Evolutionary conservation across 2,888 invertebrate genomes (phyloP).

Genomic region (Nasonia oneida): DNA sequence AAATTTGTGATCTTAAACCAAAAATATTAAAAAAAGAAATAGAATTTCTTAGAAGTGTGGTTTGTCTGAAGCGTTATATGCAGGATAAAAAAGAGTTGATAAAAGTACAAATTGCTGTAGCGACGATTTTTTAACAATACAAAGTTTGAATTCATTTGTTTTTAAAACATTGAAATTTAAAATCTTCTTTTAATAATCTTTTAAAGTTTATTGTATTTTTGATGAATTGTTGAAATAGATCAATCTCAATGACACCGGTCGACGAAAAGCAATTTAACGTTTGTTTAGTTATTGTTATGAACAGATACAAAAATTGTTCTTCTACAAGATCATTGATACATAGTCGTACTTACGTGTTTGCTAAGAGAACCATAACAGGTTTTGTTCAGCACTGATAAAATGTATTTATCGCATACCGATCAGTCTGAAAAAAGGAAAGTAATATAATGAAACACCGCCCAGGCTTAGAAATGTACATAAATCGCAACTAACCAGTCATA

Average conservation of each 20-base stretch:
- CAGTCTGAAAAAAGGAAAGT: conserved; percentile 54
- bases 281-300: conserved; percentile 44
- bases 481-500: conserved; percentile 44
- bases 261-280: conserved; percentile 21
- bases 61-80: conserved; percentile 17
- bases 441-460: conserved; percentile 55
- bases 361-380: not conserved
- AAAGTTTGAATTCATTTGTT: not conserved
- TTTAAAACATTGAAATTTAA: not conserved
- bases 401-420: conserved; percentile 22
- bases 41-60: conserved; percentile 33
- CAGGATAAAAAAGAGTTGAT: conserved; percentile 50
- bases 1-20: conserved; percentile 57
- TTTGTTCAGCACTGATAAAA: conserved; percentile 8
- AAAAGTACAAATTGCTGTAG: conserved; percentile 59
- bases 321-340: conserved; percentile 18
- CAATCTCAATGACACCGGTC: conserved; percentile 44
- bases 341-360: conserved; percentile 42
- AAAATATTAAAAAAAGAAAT: conserved; percentile 39
- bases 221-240: conserved; percentile 17
- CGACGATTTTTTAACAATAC: conserved; percentile 33
- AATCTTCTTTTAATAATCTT: conserved; percentile 5
- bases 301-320: conserved; percentile 28
- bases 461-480: conserved; percentile 57
- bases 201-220: conserved; percentile 1